Conservation (phyloP, 2,113 vertebrate species). For the Gymnorhina tibicen region DNA sequence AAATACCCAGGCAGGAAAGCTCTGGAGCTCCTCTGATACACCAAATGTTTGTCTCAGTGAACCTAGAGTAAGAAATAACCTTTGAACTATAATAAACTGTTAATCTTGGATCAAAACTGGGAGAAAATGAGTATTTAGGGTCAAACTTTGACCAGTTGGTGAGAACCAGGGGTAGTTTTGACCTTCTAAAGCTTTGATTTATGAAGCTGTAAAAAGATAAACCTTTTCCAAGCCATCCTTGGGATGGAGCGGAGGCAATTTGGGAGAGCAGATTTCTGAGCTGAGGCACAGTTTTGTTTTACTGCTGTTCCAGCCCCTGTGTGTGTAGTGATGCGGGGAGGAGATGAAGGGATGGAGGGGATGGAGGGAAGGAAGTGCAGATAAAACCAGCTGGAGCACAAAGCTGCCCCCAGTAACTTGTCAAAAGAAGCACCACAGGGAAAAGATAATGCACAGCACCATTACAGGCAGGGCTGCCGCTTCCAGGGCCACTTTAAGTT, state of each 20-base stretch:
- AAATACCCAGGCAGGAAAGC: not conserved
- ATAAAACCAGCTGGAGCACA: slow-evolving; percentile 41
- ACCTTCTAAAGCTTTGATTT: slow-evolving; percentile 33
- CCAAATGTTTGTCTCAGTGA: not conserved
- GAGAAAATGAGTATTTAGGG: not conserved
- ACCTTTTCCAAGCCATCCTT: not conserved
- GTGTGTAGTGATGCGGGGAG: not conserved
- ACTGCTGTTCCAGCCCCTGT: not conserved
- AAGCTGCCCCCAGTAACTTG: slow-evolving; percentile 32
- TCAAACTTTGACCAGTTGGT: slow-evolving; percentile 9
- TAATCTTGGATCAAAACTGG: slow-evolving; percentile 43
- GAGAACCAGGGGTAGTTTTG: not conserved
- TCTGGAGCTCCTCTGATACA: not conserved
- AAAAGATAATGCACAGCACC: slow-evolving; percentile 45
- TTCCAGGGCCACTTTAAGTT: slow-evolving; percentile 60
- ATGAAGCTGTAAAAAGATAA: slow-evolving; percentile 16
- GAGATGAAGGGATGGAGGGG: not conserved
- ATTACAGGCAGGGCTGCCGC: slow-evolving; percentile 32
- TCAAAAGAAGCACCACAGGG: slow-evolving; percentile 31
- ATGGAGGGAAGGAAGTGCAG: not conserved
- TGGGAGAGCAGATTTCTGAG: not conserved
- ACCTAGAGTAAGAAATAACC: not conserved
- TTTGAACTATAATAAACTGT: slow-evolving; percentile 33
- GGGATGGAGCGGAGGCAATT: not conserved
- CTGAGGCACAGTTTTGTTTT: not conserved